phyloP scores from a whole-genome alignment of 2,797 vertebrate genomes.

The Schizopygopsis malacanthus region DNA sequence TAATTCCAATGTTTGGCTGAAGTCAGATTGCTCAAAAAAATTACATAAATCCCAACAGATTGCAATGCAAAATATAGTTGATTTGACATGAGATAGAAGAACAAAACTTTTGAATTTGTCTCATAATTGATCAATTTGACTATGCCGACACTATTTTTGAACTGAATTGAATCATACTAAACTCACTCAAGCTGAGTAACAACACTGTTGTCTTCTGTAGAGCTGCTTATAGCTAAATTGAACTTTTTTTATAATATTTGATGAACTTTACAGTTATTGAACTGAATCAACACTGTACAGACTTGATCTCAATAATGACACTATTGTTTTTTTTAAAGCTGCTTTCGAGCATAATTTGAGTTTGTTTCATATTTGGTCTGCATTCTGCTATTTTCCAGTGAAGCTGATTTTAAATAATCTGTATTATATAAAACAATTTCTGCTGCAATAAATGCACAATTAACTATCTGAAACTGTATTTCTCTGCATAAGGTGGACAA shows the following conservation, averaged over 20 bases:
- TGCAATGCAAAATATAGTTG: background rate
- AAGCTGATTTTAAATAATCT: background rate
- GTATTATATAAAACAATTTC: background rate
- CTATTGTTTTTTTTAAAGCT: background rate
- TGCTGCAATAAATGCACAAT: background rate
- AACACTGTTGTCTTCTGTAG: background rate
- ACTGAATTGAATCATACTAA: background rate
- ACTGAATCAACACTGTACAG: background rate
- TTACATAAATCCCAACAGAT: background rate
- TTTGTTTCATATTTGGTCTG: background rate
- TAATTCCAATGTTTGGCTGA: background rate
- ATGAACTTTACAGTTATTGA: background rate
- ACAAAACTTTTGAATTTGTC: background rate
- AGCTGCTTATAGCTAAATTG: background rate
- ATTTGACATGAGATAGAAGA: background rate
- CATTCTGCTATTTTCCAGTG: background rate
- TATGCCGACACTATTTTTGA: background rate
- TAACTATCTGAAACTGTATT: background rate
- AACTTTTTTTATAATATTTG: background rate
- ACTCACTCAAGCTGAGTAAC: too few species aligned
- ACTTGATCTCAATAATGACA: background rate
- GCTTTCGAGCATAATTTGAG: background rate
- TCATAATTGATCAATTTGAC: background rate
- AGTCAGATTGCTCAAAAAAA: background rate
- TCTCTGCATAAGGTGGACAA: background rate